Percentiles rank a stretch among this genome's conserved stretches.
phyloP scores from a whole-genome alignment of 2,797 vertebrate genomes.

The Iguana delicatissima region DNA sequence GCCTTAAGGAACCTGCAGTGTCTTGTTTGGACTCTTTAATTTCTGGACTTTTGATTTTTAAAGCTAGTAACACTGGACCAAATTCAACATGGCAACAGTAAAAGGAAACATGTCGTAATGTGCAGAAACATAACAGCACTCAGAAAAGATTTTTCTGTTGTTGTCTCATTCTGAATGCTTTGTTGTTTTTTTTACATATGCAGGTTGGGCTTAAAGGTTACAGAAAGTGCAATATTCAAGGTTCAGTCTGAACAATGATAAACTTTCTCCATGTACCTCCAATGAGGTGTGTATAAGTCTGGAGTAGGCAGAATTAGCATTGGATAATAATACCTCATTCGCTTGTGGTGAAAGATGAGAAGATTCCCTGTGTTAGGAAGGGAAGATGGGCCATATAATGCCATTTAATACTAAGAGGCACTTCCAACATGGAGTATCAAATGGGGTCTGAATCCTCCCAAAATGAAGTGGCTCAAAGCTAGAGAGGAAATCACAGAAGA shows the following conservation, averaged over 20 bases:
- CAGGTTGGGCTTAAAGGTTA: slow-evolving; percentile 76
- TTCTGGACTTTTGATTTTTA: slow-evolving; percentile 75
- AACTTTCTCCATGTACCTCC: slow-evolving; percentile 70
- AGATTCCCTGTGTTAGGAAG: slow-evolving; percentile 46
- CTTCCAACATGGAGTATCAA: slow-evolving; percentile 8
- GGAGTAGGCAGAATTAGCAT: slow-evolving; percentile 69
- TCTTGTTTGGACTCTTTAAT: slow-evolving; percentile 80
- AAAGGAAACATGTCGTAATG: slow-evolving; percentile 56
- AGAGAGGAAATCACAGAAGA: slow-evolving; percentile 51
- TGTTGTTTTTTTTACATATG: slow-evolving; percentile 45
- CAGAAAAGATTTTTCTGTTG: slow-evolving; percentile 35
- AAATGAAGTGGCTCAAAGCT: slow-evolving; percentile 52
- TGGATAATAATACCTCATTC: slow-evolving; percentile 78
- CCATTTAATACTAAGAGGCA: neutral
- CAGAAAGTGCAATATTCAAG: slow-evolving; percentile 81
- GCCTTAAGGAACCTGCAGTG: slow-evolving; percentile 90
- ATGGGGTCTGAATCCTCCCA: neutral
- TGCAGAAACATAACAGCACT: slow-evolving; percentile 57
- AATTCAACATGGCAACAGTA: slow-evolving; percentile 65
- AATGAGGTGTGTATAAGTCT: slow-evolving; percentile 53
- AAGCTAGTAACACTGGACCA: slow-evolving; percentile 73
- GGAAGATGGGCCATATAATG: slow-evolving; percentile 4
- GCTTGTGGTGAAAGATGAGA: slow-evolving; percentile 66
- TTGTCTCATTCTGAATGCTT: slow-evolving; percentile 46
- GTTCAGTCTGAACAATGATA: slow-evolving; percentile 66